Evolutionary conservation across 2,797 vertebrate species (phyloP).

Genomic region (Hozukius guyotensis): DNA sequence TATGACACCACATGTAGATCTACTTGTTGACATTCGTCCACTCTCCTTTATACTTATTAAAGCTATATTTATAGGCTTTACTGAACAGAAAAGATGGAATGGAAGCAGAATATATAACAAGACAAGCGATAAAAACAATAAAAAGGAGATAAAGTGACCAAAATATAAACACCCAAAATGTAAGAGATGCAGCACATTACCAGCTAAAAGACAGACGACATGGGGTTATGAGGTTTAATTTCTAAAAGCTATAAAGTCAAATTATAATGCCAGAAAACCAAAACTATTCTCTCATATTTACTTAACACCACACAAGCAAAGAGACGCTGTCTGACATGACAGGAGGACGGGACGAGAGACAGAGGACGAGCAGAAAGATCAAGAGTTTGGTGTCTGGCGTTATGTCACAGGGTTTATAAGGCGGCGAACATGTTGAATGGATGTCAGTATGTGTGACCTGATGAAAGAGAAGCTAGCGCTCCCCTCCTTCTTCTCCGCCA

Average conservation of each 20-base stretch:
- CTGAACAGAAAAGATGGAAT: not conserved
- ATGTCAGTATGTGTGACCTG: slow-evolving; percentile 36
- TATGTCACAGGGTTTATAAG: slow-evolving; percentile 6
- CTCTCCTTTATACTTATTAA: not conserved
- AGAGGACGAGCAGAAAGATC: not conserved
- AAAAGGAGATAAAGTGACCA: too few species aligned
- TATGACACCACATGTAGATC: not conserved
- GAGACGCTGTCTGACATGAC: not conserved
- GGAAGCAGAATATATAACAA: too few species aligned
- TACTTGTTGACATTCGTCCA: not conserved
- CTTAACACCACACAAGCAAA: not conserved
- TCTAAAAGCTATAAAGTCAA: too few species aligned
- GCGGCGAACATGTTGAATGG: slow-evolving; percentile 8
- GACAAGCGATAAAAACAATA: too few species aligned
- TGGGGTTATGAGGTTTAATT: not conserved
- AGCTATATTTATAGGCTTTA: too few species aligned
- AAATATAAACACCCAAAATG: too few species aligned
- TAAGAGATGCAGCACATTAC: not conserved
- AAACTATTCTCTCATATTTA: not conserved
- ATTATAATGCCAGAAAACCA: not conserved
- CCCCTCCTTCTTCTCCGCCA: slow-evolving; percentile 2
- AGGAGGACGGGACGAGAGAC: not conserved
- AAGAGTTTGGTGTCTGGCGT: not conserved
- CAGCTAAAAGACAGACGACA: not conserved
- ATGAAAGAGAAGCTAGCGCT: slow-evolving; percentile 47